Evolutionary conservation across 2,113 vertebrate genomes (phyloP), one percentile per base, ranked within the genome.

Genomic region (Ctenodactylus gundi): DNA sequence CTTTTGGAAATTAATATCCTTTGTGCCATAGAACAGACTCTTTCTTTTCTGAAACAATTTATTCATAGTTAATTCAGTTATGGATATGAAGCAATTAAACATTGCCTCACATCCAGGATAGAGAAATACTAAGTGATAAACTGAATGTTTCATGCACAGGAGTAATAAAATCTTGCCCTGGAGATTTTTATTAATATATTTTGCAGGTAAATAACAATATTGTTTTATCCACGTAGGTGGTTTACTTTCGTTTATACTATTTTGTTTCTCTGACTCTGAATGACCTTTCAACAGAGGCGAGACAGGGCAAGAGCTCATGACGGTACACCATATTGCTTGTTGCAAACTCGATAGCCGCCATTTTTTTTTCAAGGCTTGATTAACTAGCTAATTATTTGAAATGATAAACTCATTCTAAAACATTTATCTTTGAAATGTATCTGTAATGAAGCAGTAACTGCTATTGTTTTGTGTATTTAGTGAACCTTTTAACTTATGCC

Each of bases 1-100:
- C 92, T 94, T 96, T 96, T 85, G 85, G 92, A 94, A 97, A 97
- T 97, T 97, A 96, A 97, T 97, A 94, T 97, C 86, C 95, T 97
- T 97, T 96, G 94, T 96, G 88, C 65, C 81, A 76, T 36, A 58
- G 75, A 96, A 90, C 18, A 93, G 58, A 82, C 78, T 95, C 94
- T 94, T 96, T 95, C 94, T 94, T 96, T 85, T 62, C 88, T 92
- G 78, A 91, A 92, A 97, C 89, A 94, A 65, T 96, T 94, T 96
- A 97, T 96, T 97, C 93, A 93, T 83, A 89, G 89, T 87, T 91
- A 94, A 95, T 96, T 82, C 36, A 96, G 83, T 97, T 97, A 97
- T 81, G 64, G 90, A 95, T 97, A 92, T 89, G 88, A 96, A 97
- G 87, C 93, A 93, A 96, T 98, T 97, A 97, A 82, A 90, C 49